Conservation (phyloP, 1,140 invertebrate species). For the Drosophila elegans region DNA sequence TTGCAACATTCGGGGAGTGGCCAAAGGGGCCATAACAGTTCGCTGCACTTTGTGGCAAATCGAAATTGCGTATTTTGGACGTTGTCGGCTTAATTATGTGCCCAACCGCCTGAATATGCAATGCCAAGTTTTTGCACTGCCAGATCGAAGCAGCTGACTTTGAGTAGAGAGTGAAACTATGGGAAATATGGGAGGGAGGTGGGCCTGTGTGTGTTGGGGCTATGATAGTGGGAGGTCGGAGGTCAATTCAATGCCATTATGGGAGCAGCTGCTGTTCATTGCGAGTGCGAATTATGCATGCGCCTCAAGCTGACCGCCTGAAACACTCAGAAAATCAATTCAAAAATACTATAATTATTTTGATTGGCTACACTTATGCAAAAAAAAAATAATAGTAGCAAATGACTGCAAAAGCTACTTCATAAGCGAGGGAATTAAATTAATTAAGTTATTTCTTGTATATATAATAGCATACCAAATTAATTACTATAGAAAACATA, state of each 20-base stretch:
- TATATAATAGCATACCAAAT: too few species aligned
- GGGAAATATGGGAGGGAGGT: not conserved
- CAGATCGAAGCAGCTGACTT: constrained; percentile 20
- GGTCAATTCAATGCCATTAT: constrained; percentile 56
- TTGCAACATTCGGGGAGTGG: constrained; percentile 29
- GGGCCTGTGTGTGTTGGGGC: constrained; percentile 13
- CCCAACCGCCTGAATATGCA: constrained; percentile 44
- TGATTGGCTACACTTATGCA: not conserved
- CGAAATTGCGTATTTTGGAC: constrained; percentile 67
- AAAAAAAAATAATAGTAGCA: too few species aligned
- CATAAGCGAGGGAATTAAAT: too few species aligned
- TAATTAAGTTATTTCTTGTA: too few species aligned
- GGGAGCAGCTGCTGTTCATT: constrained; percentile 59
- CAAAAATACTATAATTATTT: too few species aligned
- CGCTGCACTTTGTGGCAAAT: constrained; percentile 67
- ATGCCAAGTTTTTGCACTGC: constrained; percentile 40
- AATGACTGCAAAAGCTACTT: too few species aligned
- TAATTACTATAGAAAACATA: too few species aligned
- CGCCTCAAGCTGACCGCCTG: constrained; percentile 56
- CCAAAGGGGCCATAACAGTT: constrained; percentile 42
- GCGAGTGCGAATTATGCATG: constrained; percentile 69
- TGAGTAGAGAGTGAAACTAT: not conserved
- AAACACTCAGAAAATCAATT: constrained; percentile 12
- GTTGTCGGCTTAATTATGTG: constrained; percentile 60
- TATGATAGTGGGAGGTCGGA: constrained; percentile 10